Base-by-base conservation (phyloP, 2,113 vertebrate genomes). In the Phoxinus phoxinus region DNA sequence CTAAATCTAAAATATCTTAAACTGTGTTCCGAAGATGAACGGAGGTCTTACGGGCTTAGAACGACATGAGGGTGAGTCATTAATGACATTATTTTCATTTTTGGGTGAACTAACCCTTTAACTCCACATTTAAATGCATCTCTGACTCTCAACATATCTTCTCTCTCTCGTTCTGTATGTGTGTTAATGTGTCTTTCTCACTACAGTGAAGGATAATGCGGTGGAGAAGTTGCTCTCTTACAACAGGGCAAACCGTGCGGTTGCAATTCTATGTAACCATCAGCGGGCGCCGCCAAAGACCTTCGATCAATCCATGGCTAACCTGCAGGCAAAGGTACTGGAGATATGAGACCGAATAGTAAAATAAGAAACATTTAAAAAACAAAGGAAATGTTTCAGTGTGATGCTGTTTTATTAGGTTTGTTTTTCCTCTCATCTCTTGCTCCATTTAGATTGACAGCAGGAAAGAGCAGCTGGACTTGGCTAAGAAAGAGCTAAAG, bases 231-330 rank as follows among this genome's bases (percentile, higher is more conserved):
- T 96, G 83, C 92, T 95, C 69, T 94, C 94, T 19, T 96, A 96
- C 89, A 96, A 95, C 90, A 77, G 95, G 46, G 95, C 93, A 0
- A 96, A 96, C 89, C 92, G 94, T 86, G 93, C 93, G 37, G 95
- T 95, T 91, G 95, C 94, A 91, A 90, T 95, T 89, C 93, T 95
- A 59, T 96, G 95, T 86, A 96, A 96, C 94, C 94, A 96, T 90
- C 94, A 95, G 93, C 93, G 94, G 89, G 95, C 94, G 46, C 93
- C 93, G 83, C 94, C 95, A 90, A 96, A 95, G 88, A 95, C 93
- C 87, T 96, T 95, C 76, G 94, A 95, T 0, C 93, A 96, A 81
- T 96, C 94, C 3, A 96, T 96, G 95, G 94, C 94, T 1, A 96
- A 94, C 85, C 92, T 96, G 35, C 94, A 95, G 84, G 44, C 89